Evolutionary conservation across 2,888 invertebrate species (phyloP), one percentile per base, ranked within the genome.

Genomic region (Achlya flavicornis): DNA sequence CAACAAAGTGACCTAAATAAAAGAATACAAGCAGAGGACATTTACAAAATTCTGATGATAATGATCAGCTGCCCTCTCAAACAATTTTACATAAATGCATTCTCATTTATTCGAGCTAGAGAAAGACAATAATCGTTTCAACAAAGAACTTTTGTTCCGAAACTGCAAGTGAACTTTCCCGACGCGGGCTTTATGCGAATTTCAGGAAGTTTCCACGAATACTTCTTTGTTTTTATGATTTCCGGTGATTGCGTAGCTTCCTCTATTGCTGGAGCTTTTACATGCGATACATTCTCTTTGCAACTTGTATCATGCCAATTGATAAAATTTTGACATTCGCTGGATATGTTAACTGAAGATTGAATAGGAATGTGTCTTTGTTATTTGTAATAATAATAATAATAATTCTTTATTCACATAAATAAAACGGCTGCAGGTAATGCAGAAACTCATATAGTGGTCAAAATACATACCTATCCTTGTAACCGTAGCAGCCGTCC

Each of bases 211-310:
- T 53, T 53, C 19, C 53, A 3, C 19, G 53, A n/a, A 70, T 53
- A 62, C 33, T 58, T 66, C 59, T 73, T 66, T 65, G 59, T 74
- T 75, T 74, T 75, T 66, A 76, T 75, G 66, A 66, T 65, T 61
- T 62, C 58, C 58, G 38, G 64, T 64, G 32, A 61, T 63, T 59
- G 62, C 64, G 57, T 64, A n/a, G 57, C 10, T 53, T 53, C 10
- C 53, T 19, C 19, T 53, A 14, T 53, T 53, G 53, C 19, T 53
- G 16, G 53, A 53, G 53, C 53, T 53, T 26, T 60, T 35, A 58
- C n/a, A 33, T 3, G 32, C 33, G 58, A 48, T 16, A 48, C 14
- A 48, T 48, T 6, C n/a, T 53, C 19, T 10, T 7, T 53, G 7
- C 10, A 19, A 53, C 10, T 53, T 53, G 53, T 53, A 19, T 48